These are phyloP conservation scores for Zosterops borbonicus DNA, from an alignment of 2,113 vertebrate genomes.

Conservation along the genomic window DNA sequence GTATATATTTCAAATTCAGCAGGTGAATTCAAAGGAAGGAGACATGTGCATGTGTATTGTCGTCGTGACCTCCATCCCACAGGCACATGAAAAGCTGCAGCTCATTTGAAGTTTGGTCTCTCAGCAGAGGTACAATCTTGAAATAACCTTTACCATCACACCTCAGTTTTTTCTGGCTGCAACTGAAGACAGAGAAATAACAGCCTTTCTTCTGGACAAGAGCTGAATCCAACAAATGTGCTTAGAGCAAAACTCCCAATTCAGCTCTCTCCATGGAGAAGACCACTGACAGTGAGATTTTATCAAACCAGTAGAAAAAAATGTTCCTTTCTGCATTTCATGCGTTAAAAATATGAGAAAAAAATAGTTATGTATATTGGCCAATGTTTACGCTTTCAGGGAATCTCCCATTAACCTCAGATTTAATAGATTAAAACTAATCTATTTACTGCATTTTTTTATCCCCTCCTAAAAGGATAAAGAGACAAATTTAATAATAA, in stretches of 20 bases:
- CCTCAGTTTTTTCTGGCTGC: background rate
- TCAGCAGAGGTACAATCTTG: background rate
- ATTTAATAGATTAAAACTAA: background rate
- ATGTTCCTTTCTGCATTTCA: background rate
- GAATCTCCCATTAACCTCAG: background rate
- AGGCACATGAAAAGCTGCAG: background rate
- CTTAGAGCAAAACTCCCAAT: background rate
- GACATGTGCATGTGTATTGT: accelerated
- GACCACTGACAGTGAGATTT: background rate
- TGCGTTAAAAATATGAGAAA: background rate
- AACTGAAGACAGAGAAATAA: background rate
- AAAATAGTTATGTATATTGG: background rate
- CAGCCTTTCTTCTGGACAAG: background rate
- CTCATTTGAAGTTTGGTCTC: background rate
- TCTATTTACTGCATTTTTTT: background rate
- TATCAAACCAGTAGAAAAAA: background rate
- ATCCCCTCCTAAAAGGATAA: background rate
- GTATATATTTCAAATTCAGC: background rate
- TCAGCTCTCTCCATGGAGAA: background rate
- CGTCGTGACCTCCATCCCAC: background rate
- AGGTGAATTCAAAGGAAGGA: background rate
- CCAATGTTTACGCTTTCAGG: background rate
- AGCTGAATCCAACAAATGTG: background rate
- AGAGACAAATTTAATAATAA: background rate
- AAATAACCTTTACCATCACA: background rate